Evolutionary conservation across 2,113 vertebrate species (phyloP).

Genomic region (Mus musculus): GRCm39 chr6:100645501-100646000

Average conservation of each 20-base stretch:
- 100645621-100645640: conserved; percentile 27
- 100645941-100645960: neutral
- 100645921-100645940: neutral
- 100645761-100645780: neutral
- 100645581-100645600: conserved; percentile 7
- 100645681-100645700: conserved; percentile 8
- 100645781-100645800: neutral
- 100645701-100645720: neutral
- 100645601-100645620: conserved; percentile 5
- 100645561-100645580: conserved; percentile 44
- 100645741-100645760: neutral
- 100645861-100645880: neutral
- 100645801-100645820: neutral
- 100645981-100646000: neutral
- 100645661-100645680: conserved; percentile 36
- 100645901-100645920: neutral
- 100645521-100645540: conserved; percentile 31
- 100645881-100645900: neutral
- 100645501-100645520: neutral
- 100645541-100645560: neutral
- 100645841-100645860: neutral
- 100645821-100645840: neutral
- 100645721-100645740: neutral
- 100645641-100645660: conserved; percentile 52
- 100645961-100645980: neutral